Evolutionary conservation across 2,113 vertebrate species (phyloP).

Genomic region (Urocitellus parryii): DNA sequence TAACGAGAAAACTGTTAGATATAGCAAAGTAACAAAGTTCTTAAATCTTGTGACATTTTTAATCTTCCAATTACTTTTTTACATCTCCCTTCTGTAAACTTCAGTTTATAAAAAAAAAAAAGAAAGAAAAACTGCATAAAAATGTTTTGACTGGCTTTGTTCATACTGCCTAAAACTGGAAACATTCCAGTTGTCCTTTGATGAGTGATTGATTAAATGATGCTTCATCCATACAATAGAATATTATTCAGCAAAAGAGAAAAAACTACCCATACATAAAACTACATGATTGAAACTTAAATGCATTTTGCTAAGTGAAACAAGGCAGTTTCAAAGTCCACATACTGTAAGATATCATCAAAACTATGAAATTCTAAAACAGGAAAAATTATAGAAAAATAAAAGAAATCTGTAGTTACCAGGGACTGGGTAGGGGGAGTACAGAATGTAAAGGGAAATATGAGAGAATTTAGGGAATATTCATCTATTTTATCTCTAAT

Average conservation of each 20-base stretch:
- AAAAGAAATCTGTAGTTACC: not conserved
- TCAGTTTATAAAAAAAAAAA: not conserved
- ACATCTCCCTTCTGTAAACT: not conserved
- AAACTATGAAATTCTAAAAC: not conserved
- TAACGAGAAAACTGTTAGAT: not conserved
- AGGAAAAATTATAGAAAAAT: not conserved
- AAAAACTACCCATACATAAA: not conserved
- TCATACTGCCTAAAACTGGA: not conserved
- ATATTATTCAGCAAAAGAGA: not conserved
- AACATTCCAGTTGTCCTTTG: not conserved
- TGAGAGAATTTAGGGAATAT: not conserved
- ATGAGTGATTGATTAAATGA: not conserved
- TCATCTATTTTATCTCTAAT: not conserved
- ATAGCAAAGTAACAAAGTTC: not conserved
- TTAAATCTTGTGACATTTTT: not conserved
- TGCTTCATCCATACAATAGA: not conserved
- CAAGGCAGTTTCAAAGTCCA: not conserved
- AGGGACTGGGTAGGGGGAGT: not conserved
- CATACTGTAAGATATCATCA: not conserved
- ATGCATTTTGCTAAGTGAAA: not conserved
- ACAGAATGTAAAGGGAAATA: not conserved
- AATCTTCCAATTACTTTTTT: not conserved
- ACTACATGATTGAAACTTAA: not conserved
- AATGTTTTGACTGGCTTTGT: not conserved
- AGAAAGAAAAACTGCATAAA: not conserved